These are phyloP conservation scores for Cephus pygmeus DNA, from an alignment of 2,888 invertebrate genomes.

Conservation along the genomic window DNA sequence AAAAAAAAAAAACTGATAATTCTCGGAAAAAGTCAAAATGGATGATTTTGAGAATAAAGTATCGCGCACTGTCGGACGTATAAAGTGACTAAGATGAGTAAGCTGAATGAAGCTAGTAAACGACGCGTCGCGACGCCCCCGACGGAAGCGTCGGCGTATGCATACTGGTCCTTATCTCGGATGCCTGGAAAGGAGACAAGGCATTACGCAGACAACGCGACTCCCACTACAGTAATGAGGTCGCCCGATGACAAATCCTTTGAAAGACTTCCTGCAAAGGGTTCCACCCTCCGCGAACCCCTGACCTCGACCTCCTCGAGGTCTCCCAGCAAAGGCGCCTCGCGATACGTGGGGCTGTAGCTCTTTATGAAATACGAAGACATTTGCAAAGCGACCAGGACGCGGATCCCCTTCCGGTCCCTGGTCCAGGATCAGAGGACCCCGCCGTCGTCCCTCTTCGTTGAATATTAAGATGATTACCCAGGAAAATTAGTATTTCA, in stretches of 20 bases:
- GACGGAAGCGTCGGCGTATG: neutral
- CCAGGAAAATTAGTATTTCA: too few relatives aligned
- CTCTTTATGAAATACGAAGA: neutral
- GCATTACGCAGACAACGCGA: neutral
- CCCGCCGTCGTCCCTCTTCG: too few relatives aligned
- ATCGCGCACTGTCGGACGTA: too few relatives aligned
- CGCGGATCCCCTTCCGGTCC: too few relatives aligned
- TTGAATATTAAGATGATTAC: too few relatives aligned
- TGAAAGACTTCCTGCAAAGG: conserved; percentile 2
- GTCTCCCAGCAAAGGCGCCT: neutral
- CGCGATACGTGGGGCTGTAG: neutral
- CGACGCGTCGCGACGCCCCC: too few relatives aligned
- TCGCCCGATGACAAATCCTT: conserved; percentile 32
- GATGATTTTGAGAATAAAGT: too few relatives aligned
- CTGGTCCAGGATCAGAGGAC: too few relatives aligned
- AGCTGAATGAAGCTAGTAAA: too few relatives aligned
- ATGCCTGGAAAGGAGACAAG: neutral
- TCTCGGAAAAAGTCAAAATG: too few relatives aligned
- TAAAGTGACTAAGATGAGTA: too few relatives aligned
- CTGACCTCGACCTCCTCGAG: neutral
- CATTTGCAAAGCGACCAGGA: neutral
- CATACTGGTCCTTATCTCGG: neutral
- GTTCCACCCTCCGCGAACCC: neutral
- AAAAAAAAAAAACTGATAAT: too few relatives aligned
- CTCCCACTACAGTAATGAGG: conserved; percentile 24